phyloP scores from a whole-genome alignment of 2,888 invertebrate genomes.

The Tetropium fuscum region DNA sequence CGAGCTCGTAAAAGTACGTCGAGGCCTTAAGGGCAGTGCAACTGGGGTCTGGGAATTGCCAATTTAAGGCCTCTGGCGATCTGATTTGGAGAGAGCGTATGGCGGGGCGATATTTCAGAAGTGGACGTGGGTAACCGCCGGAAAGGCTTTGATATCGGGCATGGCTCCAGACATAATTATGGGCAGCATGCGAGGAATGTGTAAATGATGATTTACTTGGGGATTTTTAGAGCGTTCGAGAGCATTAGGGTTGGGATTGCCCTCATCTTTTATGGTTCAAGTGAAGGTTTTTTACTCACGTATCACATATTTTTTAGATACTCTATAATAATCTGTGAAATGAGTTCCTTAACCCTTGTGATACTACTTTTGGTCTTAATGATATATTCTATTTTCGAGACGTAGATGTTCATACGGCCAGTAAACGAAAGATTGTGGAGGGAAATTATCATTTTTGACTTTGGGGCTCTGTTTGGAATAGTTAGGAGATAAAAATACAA shows the following conservation, averaged over 20 bases:
- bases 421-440: too few species aligned
- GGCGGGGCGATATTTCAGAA: constrained; percentile 6
- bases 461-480: too few species aligned
- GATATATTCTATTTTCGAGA: too few species aligned
- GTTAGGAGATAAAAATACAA: too few species aligned
- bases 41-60: background rate
- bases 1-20: constrained; percentile 10
- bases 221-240: background rate
- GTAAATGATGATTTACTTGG: constrained; percentile 9
- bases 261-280: background rate
- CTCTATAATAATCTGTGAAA: too few species aligned
- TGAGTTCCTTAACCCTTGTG: too few species aligned
- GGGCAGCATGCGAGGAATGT: background rate
- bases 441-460: too few species aligned
- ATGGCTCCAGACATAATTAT: constrained; percentile 9
- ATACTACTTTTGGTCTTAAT: too few species aligned
- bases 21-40: background rate
- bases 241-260: background rate
- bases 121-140: constrained; percentile 14
- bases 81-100: background rate
- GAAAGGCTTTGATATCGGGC: constrained; percentile 6
- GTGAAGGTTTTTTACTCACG: background rate
- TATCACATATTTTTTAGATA: too few species aligned
- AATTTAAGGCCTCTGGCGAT: constrained; percentile 1
- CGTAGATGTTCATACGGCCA: too few species aligned